phyloP scores from a whole-genome alignment of 2,888 invertebrate genomes.

The Nomada flava region DNA sequence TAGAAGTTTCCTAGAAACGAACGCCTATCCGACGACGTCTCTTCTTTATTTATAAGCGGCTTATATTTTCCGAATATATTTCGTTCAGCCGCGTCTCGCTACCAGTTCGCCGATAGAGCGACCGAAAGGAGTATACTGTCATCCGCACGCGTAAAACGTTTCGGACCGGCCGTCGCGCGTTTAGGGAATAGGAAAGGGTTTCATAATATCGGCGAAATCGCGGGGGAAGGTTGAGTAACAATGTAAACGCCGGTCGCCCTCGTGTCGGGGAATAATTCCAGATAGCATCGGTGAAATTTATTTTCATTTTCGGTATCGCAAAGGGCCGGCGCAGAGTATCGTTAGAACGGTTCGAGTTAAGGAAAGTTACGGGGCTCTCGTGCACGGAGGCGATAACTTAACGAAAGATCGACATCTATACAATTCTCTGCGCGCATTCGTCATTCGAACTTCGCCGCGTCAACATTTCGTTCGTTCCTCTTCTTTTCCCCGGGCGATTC shows the following conservation, averaged over 20 bases:
- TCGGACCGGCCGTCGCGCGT: too few species aligned
- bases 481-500: not conserved
- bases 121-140: not conserved
- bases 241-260: conserved; percentile 31
- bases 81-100: conserved; percentile 26
- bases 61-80: conserved; percentile 31
- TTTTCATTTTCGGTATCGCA: conserved; percentile 37
- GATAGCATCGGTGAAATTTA: conserved; percentile 49
- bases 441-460: not conserved
- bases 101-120: conserved; percentile 3
- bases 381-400: not conserved
- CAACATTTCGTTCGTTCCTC: not conserved
- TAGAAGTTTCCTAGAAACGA: conserved; percentile 37
- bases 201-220: not conserved
- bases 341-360: not conserved
- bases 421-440: conserved; percentile 6
- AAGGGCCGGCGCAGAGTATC: conserved; percentile 1
- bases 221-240: conserved; percentile 37
- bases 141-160: not conserved
- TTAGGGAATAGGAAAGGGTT: not conserved
- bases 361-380: not conserved
- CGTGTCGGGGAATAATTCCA: conserved; percentile 49
- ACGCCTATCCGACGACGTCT: conserved; percentile 15
- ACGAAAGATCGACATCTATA: not conserved
- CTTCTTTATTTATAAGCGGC: conserved; percentile 6